Percentiles rank a stretch among this genome's conserved stretches.
phyloP scores from a whole-genome alignment of 2,797 vertebrate genomes.

The Gymnoscopelus microlampas region DNA sequence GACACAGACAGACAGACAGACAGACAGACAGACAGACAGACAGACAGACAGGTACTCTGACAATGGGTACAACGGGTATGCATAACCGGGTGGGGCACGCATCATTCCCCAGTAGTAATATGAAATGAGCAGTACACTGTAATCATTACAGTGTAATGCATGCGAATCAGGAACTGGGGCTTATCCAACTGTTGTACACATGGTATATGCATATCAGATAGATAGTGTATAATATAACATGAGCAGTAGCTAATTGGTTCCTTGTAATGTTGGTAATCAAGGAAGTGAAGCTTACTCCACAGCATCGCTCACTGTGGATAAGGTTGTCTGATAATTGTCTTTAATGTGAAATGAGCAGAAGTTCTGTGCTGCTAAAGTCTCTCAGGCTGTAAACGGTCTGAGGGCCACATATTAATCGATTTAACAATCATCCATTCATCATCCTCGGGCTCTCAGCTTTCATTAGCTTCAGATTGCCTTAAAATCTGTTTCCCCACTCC shows the following conservation, averaged over 20 bases:
- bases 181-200: not conserved
- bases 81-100: no score
- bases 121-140: no score
- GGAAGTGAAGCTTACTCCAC: not conserved
- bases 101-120: no score
- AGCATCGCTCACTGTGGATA: not conserved
- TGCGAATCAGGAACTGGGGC: not conserved
- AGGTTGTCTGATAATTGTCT: conserved; percentile 13
- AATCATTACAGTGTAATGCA: no score
- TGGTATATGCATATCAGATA: not conserved
- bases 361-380: conserved; percentile 29
- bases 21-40: no score
- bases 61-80: no score
- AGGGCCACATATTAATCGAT: conserved; percentile 72
- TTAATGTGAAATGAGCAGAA: conserved; percentile 10
- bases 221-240: no score
- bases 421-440: conserved; percentile 80
- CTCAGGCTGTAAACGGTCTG: conserved; percentile 54
- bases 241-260: no score
- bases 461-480: conserved; percentile 76
- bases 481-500: conserved; percentile 82
- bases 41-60: no score
- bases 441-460: conserved; percentile 75
- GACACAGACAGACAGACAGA: no score
- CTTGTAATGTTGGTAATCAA: no score